These are phyloP conservation scores for Diplodus sargus DNA, from an alignment of 2,797 vertebrate genomes.

Conservation along the genomic window DNA sequence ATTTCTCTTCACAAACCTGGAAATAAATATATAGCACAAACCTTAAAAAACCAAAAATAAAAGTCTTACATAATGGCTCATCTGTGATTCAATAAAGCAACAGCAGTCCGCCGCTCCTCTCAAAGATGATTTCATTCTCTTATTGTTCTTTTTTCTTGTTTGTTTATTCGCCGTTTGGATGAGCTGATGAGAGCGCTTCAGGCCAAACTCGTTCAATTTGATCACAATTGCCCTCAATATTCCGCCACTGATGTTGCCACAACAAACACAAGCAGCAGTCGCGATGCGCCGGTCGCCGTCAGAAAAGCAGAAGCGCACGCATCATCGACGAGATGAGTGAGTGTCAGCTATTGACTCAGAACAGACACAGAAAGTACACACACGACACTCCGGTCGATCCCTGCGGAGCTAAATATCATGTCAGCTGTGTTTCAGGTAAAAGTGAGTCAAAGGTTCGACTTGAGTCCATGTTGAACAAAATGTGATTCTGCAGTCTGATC, in stretches of 20 bases:
- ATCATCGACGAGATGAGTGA: not conserved
- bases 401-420: not conserved
- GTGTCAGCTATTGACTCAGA: constrained; percentile 45
- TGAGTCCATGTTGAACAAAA: not conserved
- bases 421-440: constrained; percentile 12
- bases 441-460: not conserved
- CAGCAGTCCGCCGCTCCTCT: constrained; percentile 52
- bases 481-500: not conserved
- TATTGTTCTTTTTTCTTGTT: constrained; percentile 55
- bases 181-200: constrained; percentile 70
- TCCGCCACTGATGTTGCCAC: constrained; percentile 64
- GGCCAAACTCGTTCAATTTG: constrained; percentile 61
- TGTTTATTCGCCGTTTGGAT: constrained; percentile 69
- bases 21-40: constrained; percentile 52
- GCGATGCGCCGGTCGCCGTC: constrained; percentile 15
- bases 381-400: not conserved
- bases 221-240: constrained; percentile 69
- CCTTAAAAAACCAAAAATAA: constrained; percentile 55
- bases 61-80: constrained; percentile 58
- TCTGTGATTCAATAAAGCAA: constrained; percentile 53
- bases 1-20: constrained; percentile 40
- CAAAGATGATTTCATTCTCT: constrained; percentile 59
- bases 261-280: constrained; percentile 51
- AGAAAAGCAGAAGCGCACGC: constrained; percentile 8
- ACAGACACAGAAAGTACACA: not conserved